Base-by-base conservation (phyloP, 2,113 vertebrate genomes). In the Gallinago jamesoni region DNA sequence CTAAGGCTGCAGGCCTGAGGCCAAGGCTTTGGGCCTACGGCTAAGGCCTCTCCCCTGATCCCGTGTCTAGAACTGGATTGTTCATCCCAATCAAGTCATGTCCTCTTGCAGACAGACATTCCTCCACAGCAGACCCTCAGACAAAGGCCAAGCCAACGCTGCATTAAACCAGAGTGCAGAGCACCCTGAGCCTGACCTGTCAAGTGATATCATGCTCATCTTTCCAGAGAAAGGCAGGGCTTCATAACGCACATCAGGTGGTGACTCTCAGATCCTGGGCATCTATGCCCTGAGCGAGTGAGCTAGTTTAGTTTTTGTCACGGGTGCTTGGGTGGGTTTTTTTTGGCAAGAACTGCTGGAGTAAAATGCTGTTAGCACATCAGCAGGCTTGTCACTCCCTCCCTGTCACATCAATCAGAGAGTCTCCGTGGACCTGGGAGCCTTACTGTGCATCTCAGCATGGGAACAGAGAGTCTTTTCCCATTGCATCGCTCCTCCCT, bases 331-430 rank as follows among this genome's bases (percentile, higher is more conserved):
- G 84, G 77, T 90, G 52, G 73, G 94, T 94, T 89, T 69, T 94
- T 75, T 96, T 93, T 96, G 66, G 82, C 93, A 94, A 76, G 75
- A 93, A 47, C 75, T 81, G 67, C 52, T 77, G 79, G 88, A 89
- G 39, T 86, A 59, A 92, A 96, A 87, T 50, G 55, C 84, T 86
- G 76, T 82, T 93, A 93, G 63, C 84, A 87, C 80, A 95, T 96
- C 94, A 93, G 94, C 96, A 96, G 75, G 87, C 90, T 93, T 89
- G 77, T 97, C 95, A 87, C 72, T 96, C 52, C 63, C 69, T 92
- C 62, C 28, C 83, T 93, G 93, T 87, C 89, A 82, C 95, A 97
- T 96, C 93, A 84, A 94, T 97, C 97, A 96, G 80, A 50, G 68
- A 55, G 84, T 66, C 86, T 89, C 94, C 0, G 0, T 39, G 67